Evolutionary conservation across 2,113 vertebrate genomes (phyloP).

Genomic region (Paedocypris sp.): DNA sequence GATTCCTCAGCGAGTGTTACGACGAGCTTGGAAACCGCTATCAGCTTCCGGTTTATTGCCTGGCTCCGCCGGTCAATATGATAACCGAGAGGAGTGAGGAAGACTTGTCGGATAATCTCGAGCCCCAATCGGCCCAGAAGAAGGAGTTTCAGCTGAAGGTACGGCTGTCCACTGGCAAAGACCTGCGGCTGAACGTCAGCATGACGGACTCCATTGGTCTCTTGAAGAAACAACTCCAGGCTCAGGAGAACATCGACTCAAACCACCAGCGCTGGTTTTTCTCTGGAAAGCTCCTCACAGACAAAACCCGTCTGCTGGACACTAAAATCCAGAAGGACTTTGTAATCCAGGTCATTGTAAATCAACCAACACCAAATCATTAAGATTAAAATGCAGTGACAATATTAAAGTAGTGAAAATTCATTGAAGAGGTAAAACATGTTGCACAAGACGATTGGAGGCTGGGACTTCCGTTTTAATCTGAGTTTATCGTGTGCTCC

Average conservation of each 20-base stretch:
- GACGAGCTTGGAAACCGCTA: conserved; percentile 94
- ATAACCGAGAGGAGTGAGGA: conserved; percentile 87
- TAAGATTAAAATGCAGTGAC: conserved; percentile 36
- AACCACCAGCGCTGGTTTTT: conserved; percentile 96
- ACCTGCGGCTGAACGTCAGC: conserved; percentile 85
- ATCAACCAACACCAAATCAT: conserved; percentile 62
- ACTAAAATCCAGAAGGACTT: conserved; percentile 99
- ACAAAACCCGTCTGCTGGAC: conserved; percentile 89
- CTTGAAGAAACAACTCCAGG: conserved; percentile 90
- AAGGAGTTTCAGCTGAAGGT: conserved; percentile 92
- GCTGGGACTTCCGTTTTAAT: neutral
- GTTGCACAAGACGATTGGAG: neutral
- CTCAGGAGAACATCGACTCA: conserved; percentile 80
- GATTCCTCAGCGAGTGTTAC: conserved; percentile 87
- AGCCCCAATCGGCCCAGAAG: conserved; percentile 62
- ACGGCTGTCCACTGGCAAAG: conserved; percentile 76
- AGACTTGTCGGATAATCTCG: conserved; percentile 67
- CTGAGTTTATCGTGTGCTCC: neutral
- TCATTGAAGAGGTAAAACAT: neutral
- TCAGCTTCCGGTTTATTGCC: conserved; percentile 91
- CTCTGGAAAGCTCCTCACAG: conserved; percentile 91
- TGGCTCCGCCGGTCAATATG: conserved; percentile 85
- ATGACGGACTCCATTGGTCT: conserved; percentile 85
- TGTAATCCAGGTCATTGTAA: conserved; percentile 96
- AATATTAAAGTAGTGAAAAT: neutral